Evolutionary conservation across 2,797 vertebrate genomes (phyloP), one percentile per base, ranked within the genome.

Genomic region (Lerista edwardsae): DNA sequence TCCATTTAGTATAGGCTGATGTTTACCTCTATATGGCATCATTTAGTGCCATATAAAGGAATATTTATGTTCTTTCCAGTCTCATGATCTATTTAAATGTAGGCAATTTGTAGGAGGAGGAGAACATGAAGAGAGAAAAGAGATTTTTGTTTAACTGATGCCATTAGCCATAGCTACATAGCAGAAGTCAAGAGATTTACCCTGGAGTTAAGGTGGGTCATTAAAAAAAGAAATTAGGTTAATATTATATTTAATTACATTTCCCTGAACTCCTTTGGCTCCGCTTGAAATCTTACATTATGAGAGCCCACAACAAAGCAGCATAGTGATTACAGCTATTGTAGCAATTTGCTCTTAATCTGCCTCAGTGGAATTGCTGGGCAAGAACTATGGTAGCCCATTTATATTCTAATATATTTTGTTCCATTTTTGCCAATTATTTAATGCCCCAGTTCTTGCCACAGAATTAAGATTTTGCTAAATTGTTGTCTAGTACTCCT

Each of bases 401-500:
- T 64, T 71, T 44, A 65, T 29, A 4, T 6, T 80, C 64, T 39
- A 72, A 4, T 73, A 80, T 17, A 41, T 59, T 69, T 76, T 55
- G 19, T 57, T 67, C 87, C 72, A 39, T 41, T 67, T 84, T 87
- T 74, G 27, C 36, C 39, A 34, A 84, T 78, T 71, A 61, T 77
- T 27, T 69, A 84, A 71, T 23, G 84, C 44, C 6, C 27, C 12
- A 29, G 47, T 39, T 69, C 55, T 34, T 59, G 34, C 36, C 39
- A n/a, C 15, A 29, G 59, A 71, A 36, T 59, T 57, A 25, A 17
- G 65, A 12, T 31, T 91, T 87, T 78, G 21, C n/a, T 2, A 1
- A 27, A 29, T 47, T 14, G 5, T 15, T 64, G 14, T 36, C 34
- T 65, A 69, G n/a, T 47, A 10, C 17, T 62, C 25, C 82, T 44